Evolutionary conservation across 2,113 vertebrate species (phyloP).

Genomic region (Cranoglanis bouderius): DNA sequence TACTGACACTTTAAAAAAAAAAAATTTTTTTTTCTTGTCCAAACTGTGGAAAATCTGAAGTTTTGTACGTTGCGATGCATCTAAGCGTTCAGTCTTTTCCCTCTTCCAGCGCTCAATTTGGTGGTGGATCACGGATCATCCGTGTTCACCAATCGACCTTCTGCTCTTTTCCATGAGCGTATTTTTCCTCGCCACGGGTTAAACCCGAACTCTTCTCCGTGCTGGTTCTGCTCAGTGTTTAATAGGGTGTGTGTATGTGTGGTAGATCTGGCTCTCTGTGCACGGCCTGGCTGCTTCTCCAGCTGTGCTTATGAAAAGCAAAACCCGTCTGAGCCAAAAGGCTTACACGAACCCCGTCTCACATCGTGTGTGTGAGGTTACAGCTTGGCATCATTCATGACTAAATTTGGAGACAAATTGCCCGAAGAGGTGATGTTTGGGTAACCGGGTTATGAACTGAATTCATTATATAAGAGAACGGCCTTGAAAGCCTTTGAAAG

Average conservation of each 20-base stretch:
- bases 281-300: conserved; percentile 51
- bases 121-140: neutral
- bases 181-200: conserved; percentile 22
- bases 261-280: conserved; percentile 13
- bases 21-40: too few species aligned
- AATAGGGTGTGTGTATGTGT: conserved; percentile 7
- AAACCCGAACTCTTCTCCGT: conserved; percentile 26
- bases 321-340: conserved; percentile 50
- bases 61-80: neutral
- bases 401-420: conserved; percentile 42
- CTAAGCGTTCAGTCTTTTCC: too few species aligned
- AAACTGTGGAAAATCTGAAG: neutral
- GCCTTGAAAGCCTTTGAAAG: neutral
- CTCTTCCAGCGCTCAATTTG: neutral
- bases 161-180: conserved; percentile 12
- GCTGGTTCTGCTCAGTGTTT: conserved; percentile 20
- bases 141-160: neutral
- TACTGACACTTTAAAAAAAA: too few species aligned
- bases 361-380: conserved; percentile 42
- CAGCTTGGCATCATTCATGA: conserved; percentile 60
- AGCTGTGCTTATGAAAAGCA: conserved; percentile 41
- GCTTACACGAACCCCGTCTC: conserved; percentile 58
- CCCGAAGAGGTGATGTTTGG: conserved; percentile 55
- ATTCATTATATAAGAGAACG: conserved; percentile 31
- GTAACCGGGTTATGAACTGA: conserved; percentile 53